Base-by-base conservation (phyloP, 2,113 vertebrate genomes). In the Sylvilagus bachmani region DNA sequence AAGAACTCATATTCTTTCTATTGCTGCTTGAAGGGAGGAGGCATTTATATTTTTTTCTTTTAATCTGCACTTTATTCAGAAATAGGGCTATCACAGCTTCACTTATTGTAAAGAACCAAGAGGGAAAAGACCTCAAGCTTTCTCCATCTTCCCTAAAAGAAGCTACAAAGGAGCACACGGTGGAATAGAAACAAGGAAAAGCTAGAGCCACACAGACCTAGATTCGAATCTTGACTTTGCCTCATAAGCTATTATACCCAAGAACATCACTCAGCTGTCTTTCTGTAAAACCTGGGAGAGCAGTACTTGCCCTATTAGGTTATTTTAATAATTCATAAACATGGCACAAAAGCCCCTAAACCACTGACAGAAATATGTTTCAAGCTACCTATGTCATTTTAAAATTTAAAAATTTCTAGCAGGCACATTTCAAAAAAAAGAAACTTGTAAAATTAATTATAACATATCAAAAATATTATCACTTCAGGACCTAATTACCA, bases 401-500 rank as follows among this genome's bases (percentile, higher is more conserved):
- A 44, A 44, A 67, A 94, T 89, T 93, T 78, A 69, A 86, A 84
- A 58, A 49, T 87, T 95, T 80, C 70, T 81, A 90, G 55, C 82
- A 91, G 31, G n/a, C 33, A 89, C 36, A 81, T 36, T 92, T 87
- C 58, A 10, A 86, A 95, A 79, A 81, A 61, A 80, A 53, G 29
- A 81, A 95, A 53, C n/a, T 93, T 36, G 16, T 71, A 66, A 91
- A 84, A 91, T 49, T 91, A 55, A 87, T 78, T 79, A 69, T 51
- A 77, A 84, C 25, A 51, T 25, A 78, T 90, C n/a, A 29, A 86
- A 95, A 94, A 69, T 94, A 92, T 75, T 84, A 89, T 79, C n/a
- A 73, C 94, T 94, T 91, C 10, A 86, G 89, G 64, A 84, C 9
- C n/a, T 67, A 96, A 67, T 83, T 49, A 88, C 12, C 55, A 96